A percentile compares a stretch with the other conserved stretches of the same genome.
Evolutionary conservation across 2,888 invertebrate species (phyloP).

Genomic region (Fragum sueziense): DNA sequence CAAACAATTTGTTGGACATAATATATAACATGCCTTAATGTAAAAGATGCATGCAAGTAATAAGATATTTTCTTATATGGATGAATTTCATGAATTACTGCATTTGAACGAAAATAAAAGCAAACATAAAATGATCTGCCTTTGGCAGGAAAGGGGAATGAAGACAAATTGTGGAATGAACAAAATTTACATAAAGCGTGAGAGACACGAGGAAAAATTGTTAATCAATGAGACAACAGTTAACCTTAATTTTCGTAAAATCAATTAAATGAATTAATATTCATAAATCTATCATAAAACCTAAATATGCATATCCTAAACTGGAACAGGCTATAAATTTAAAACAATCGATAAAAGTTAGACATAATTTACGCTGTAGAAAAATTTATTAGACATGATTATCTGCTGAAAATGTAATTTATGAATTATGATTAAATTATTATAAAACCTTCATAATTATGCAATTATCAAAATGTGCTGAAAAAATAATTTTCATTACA

Average conservation of each 20-base stretch:
- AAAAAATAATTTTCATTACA: constrained; percentile 52
- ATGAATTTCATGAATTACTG: neutral
- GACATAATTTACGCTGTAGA: neutral
- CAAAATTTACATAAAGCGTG: neutral
- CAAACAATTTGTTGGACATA: neutral
- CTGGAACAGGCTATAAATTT: neutral
- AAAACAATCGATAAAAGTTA: neutral
- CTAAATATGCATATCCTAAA: neutral
- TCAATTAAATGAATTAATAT: neutral
- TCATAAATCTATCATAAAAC: neutral
- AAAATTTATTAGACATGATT: constrained; percentile 11
- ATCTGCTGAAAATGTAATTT: constrained; percentile 18
- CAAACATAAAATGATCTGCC: constrained; percentile 15
- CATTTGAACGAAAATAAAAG: neutral
- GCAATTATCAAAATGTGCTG: constrained; percentile 35
- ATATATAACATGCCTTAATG: constrained; percentile 5
- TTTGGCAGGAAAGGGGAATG: neutral
- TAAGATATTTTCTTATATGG: neutral
- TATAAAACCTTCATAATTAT: neutral
- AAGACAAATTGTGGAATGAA: constrained; percentile 1
- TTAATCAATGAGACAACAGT: constrained; percentile 18
- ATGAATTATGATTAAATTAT: too few species aligned
- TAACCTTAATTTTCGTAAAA: neutral
- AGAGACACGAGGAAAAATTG: constrained; percentile 11
- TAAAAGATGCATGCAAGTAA: constrained; percentile 5